Percentiles rank a stretch among this genome's conserved stretches.
phyloP scores from a whole-genome alignment of 2,797 vertebrate genomes.

The Gallirallus australis region DNA sequence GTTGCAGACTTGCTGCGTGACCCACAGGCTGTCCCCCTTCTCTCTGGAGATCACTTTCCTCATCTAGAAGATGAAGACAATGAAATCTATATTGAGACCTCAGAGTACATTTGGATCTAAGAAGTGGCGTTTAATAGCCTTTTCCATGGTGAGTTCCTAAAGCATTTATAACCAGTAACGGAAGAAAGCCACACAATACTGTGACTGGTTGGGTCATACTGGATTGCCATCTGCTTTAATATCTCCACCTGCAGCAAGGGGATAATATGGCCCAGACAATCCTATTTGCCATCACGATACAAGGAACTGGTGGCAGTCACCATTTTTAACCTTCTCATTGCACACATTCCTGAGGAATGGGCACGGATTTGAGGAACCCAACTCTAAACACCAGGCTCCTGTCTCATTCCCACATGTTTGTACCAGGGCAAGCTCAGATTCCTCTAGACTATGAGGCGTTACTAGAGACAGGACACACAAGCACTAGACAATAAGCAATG shows the following conservation, averaged over 20 bases:
- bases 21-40: background rate
- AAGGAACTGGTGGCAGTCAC: background rate
- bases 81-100: background rate
- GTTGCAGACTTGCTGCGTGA: background rate
- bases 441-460: background rate
- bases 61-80: background rate
- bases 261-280: background rate
- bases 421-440: background rate
- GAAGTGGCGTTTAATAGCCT: background rate
- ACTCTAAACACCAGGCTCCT: background rate
- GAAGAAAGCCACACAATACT: background rate
- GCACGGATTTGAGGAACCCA: background rate
- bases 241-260: background rate
- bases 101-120: background rate
- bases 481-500: background rate
- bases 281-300: background rate
- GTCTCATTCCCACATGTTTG: background rate
- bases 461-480: background rate
- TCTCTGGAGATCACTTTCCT: background rate
- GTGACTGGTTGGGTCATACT: background rate
- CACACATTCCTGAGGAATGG: background rate
- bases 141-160: background rate
- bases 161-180: background rate
- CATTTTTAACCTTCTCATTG: background rate
- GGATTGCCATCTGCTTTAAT: background rate